phyloP scores from a whole-genome alignment of 2,888 invertebrate genomes.

The Lithophane leautieri region DNA sequence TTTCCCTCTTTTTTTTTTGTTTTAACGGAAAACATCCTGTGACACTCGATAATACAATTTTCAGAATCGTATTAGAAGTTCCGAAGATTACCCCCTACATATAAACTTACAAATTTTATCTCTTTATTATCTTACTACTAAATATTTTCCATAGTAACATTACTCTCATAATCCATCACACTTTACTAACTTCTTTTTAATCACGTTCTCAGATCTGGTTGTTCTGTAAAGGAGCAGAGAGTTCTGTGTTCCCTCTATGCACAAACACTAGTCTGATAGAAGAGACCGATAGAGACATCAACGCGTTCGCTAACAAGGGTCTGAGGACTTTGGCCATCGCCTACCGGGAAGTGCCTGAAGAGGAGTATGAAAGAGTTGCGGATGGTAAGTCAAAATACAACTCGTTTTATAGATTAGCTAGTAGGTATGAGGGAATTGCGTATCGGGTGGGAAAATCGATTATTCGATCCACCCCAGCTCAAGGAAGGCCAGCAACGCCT shows the following conservation, averaged over 20 bases:
- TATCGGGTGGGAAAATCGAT: too few relatives aligned
- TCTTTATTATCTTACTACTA: too few relatives aligned
- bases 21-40: too few relatives aligned
- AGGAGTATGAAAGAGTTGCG: slow-evolving; percentile 92
- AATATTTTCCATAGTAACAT: not conserved
- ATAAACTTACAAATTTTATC: too few relatives aligned
- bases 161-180: not conserved
- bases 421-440: too few relatives aligned
- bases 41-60: too few relatives aligned
- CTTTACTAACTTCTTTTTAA: not conserved
- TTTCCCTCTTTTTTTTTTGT: too few relatives aligned
- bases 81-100: too few relatives aligned
- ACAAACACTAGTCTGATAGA: slow-evolving; percentile 81
- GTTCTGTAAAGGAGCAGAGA: slow-evolving; percentile 96
- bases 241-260: slow-evolving; percentile 93
- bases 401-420: not conserved
- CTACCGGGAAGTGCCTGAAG: slow-evolving; percentile 91
- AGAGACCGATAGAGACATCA: slow-evolving; percentile 89
- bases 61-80: too few relatives aligned
- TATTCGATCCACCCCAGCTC: too few relatives aligned
- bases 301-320: slow-evolving; percentile 92
- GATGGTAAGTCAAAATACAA: slow-evolving; percentile 77
- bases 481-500: too few relatives aligned
- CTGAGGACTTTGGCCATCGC: slow-evolving; percentile 96
- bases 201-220: slow-evolving; percentile 90